Evolutionary conservation across 2,888 invertebrate species (phyloP), one percentile per base, ranked within the genome.

Genomic region (Rhamnusium bicolor): DNA sequence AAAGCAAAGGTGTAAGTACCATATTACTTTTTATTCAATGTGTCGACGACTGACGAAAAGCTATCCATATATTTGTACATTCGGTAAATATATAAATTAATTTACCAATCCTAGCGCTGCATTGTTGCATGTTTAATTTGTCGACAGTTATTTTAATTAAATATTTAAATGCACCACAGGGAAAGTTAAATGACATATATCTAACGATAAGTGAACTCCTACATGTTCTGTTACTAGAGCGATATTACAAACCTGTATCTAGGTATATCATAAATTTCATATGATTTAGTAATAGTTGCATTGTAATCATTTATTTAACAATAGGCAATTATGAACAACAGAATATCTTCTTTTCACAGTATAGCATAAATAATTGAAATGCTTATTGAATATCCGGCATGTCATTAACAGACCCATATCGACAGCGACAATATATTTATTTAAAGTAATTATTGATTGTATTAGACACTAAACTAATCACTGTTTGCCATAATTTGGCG

Each of bases 61-160:
- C 32, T n/a, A 58, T 12, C 32, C 32, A 16, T 10, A 32, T 32
- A 32, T 18, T 29, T n/a, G 56, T n/a, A 6, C 14, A 10, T 29
- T 5, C 29, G 16, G 56, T 56, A 29, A 56, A 32, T 12, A 29
- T 18, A 58, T n/a, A n/a, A n/a, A n/a, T 32, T 58, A 32, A 40
- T 58, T 58, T 32, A 58, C 32, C 32, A 16, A 18, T 58, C 58
- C 8, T 10, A 32, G 5, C 10, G 32, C 8, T 5, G 18, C 58
- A 56, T 56, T 58, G 58, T 32, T 32, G 32, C 3, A 16, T 32
- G 18, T 10, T 58, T 58, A 58, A 58, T 58, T 58, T 32, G 32
- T 16, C 16, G 58, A 58, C 32, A 19, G 58, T 6, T 29, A 58
- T 58, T 58, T 58, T 58, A 58, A 58, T 58, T 58, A 58, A 58